Conservation (phyloP, 1,140 invertebrate genomes). For the Meloidogyne exigua region DNA sequence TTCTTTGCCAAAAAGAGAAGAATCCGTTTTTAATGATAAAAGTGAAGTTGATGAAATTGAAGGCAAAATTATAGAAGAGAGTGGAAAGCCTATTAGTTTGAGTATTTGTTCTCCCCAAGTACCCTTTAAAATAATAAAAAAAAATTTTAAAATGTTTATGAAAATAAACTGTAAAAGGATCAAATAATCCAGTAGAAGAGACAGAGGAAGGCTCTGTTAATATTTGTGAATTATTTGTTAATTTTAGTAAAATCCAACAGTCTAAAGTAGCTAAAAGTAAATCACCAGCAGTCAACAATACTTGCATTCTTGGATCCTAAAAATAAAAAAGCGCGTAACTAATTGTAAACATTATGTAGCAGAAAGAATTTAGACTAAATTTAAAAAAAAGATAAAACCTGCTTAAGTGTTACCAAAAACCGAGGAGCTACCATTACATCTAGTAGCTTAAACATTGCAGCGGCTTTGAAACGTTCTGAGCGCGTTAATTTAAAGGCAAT, state of each 20-base stretch:
- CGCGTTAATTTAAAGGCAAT: constrained; percentile 76
- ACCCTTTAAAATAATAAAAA: constrained; percentile 39
- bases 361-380: constrained; percentile 49
- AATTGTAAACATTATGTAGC: too few relatives aligned
- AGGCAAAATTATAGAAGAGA: constrained; percentile 77
- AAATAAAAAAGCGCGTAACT: too few relatives aligned
- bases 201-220: constrained; percentile 84
- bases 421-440: constrained; percentile 73
- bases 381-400: constrained; percentile 67
- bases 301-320: constrained; percentile 67
- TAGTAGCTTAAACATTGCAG: constrained; percentile 71
- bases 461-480: constrained; percentile 76
- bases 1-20: constrained; percentile 73
- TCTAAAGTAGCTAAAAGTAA: constrained; percentile 85
- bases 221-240: constrained; percentile 67
- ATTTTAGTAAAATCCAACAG: constrained; percentile 84
- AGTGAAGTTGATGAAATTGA: constrained; percentile 70
- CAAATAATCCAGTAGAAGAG: constrained; percentile 84
- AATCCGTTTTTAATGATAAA: constrained; percentile 52
- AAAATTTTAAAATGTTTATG: not conserved
- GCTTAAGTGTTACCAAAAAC: constrained; percentile 49
- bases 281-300: constrained; percentile 70
- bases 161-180: constrained; percentile 75
- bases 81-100: constrained; percentile 74
- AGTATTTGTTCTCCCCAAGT: constrained; percentile 51